Base-by-base conservation (phyloP, 2,797 vertebrate genomes). In the Pempheris klunzingeri region DNA sequence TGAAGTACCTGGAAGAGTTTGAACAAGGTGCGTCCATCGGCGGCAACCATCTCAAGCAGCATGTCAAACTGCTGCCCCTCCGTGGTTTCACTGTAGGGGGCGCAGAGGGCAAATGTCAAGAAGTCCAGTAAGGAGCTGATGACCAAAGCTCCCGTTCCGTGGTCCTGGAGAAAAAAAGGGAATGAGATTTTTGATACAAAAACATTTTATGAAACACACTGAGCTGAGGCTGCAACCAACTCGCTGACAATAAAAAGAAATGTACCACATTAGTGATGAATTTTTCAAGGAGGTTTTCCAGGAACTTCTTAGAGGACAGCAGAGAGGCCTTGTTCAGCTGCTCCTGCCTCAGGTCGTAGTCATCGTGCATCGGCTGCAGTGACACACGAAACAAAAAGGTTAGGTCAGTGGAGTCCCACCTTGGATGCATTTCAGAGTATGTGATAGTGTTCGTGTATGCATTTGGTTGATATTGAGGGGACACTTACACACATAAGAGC, bases 401-500 rank as follows among this genome's bases (percentile, higher is more conserved):
- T 18, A 71, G 41, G 43, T 18, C 5, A 49, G 4, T 14, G 5
- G 22, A 20, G 10, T 44, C 9, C 50, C 6, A 57, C 13, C 7
- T 34, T 54, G 1, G 3, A 34, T 13, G 15, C 15, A 24, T 3
- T 18, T 17, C 26, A 4, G 39, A 20, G n/a, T 8, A 55, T 46
- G 32, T 17, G 5, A 3, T 17, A 5, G 55, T 30, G 12, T 59
- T 15, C 8, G 17, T 2, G 15, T 17, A 39, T 55, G 20, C 2
- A 15, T 39, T n/a, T 32, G 12, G 7, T 49, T 44, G 26, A 38
- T 44, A 64, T 67, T 60, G 26, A 12, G 26, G 71, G 17, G 69
- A 60, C 78, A 99, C 98, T 98, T 96, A 99, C 98, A 99, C 98
- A 99, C 98, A 99, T 99, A 39, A 99, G 97, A 41, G 98, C 98